These are phyloP conservation scores for Pangasius mekongensis DNA, from an alignment of 2,797 vertebrate species.

Conservation along the genomic window DNA sequence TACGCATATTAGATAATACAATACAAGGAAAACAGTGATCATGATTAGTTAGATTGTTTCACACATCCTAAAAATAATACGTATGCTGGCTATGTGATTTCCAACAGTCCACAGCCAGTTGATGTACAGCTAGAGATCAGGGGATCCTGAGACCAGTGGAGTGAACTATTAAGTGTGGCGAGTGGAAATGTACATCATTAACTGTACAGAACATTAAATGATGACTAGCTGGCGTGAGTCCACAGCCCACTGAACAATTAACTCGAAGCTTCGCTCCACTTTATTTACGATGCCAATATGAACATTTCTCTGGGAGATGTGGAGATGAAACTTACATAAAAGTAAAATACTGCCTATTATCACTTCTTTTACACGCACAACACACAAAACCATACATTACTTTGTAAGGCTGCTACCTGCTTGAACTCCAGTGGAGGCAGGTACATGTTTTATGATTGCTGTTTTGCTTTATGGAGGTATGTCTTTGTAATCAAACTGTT, in stretches of 20 bases:
- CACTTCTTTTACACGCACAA: not conserved
- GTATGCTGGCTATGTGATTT: not conserved
- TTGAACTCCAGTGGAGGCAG: conserved; percentile 19
- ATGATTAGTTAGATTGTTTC: not conserved
- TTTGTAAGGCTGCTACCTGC: conserved; percentile 6
- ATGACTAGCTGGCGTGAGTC: not conserved
- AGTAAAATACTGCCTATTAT: not conserved
- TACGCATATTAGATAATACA: not conserved
- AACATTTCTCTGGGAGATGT: conserved; percentile 9
- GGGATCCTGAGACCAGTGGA: not conserved
- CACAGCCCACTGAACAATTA: conserved; percentile 6
- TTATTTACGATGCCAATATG: not conserved
- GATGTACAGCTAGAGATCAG: conserved; percentile 7
- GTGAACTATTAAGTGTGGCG: not conserved
- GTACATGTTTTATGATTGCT: conserved; percentile 32
- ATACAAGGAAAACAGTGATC: not conserved
- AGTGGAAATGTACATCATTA: conserved; percentile 18
- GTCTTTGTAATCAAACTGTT: conserved; percentile 31
- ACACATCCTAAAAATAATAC: not conserved
- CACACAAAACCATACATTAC: not conserved
- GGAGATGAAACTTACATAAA: conserved; percentile 5
- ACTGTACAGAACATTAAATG: conserved; percentile 1
- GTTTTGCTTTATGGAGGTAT: not conserved
- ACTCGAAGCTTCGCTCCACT: not conserved
- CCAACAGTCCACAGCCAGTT: not conserved